Evolutionary conservation across 2,113 vertebrate genomes (phyloP).

Genomic region (Phaethornis superciliosus): DNA sequence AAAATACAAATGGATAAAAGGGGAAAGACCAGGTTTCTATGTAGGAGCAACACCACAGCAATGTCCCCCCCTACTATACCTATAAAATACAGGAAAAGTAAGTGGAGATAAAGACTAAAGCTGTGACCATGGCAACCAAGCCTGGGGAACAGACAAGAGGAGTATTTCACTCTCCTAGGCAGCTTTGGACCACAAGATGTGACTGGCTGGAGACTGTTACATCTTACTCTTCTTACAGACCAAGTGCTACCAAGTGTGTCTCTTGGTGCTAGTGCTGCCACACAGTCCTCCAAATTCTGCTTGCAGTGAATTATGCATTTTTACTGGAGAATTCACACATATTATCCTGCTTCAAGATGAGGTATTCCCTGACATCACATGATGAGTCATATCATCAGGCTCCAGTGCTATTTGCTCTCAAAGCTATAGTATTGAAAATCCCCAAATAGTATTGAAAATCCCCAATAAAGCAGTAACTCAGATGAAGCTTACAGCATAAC

Average conservation of each 20-base stretch:
- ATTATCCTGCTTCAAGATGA: neutral
- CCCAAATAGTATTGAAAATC: neutral
- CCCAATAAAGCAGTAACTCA: neutral
- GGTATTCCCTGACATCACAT: neutral
- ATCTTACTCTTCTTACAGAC: slow-evolving; percentile 25
- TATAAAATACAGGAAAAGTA: slow-evolving; percentile 25
- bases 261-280: neutral
- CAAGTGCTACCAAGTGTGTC: slow-evolving; percentile 48
- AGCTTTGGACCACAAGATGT: slow-evolving; percentile 29
- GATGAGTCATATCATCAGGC: slow-evolving; percentile 15
- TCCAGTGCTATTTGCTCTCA: slow-evolving; percentile 31
- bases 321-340: neutral
- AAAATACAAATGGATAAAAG: neutral
- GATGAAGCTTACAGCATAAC: neutral
- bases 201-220: neutral
- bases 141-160: slow-evolving; percentile 35
- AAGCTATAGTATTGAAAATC: neutral
- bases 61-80: neutral
- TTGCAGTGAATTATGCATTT: neutral
- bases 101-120: no score
- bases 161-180: slow-evolving; percentile 47
- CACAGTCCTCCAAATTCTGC: neutral
- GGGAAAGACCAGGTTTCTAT: neutral
- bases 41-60: neutral
- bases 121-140: slow-evolving; percentile 68